phyloP scores from a whole-genome alignment of 2,797 vertebrate species.

The Pogonophryne albipinna region DNA sequence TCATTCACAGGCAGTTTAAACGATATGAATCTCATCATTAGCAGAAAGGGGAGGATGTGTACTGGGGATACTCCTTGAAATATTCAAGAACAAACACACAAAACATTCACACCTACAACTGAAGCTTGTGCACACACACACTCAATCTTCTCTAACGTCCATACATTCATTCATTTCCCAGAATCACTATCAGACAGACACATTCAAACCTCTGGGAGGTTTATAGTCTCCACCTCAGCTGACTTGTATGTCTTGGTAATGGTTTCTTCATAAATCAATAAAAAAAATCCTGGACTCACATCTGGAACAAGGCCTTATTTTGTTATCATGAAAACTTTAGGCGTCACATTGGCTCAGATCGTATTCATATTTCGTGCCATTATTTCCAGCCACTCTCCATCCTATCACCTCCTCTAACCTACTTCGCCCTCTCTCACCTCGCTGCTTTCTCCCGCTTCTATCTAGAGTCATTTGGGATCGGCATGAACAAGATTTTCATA shows the following conservation, averaged over 20 bases:
- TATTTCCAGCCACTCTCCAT: constrained; percentile 42
- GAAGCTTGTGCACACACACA: background rate
- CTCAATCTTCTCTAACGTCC: background rate
- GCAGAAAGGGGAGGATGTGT: constrained; percentile 58
- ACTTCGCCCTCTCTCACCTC: constrained; percentile 45
- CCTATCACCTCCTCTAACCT: constrained; percentile 39
- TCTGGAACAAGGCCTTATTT: constrained; percentile 55
- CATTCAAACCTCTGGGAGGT: constrained; percentile 29
- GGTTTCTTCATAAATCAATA: constrained; percentile 43
- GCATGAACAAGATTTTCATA: constrained; percentile 82
- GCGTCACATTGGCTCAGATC: constrained; percentile 52
- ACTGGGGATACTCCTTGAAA: constrained; percentile 35
- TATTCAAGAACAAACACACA: background rate
- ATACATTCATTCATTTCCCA: constrained; percentile 23
- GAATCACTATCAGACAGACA: constrained; percentile 17
- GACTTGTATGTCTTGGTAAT: constrained; percentile 24
- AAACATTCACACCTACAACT: constrained; percentile 11
- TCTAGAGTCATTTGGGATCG: constrained; percentile 77
- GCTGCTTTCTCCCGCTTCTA: constrained; percentile 51
- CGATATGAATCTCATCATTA: constrained; percentile 73
- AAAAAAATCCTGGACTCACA: constrained; percentile 24
- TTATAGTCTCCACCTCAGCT: constrained; percentile 21
- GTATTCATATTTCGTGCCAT: constrained; percentile 76
- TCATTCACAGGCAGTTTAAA: constrained; percentile 69
- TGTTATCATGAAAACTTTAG: constrained; percentile 61